These are phyloP conservation scores for Hypomecis atomaria DNA, from an alignment of 2,888 invertebrate species.

Conservation along the genomic window DNA sequence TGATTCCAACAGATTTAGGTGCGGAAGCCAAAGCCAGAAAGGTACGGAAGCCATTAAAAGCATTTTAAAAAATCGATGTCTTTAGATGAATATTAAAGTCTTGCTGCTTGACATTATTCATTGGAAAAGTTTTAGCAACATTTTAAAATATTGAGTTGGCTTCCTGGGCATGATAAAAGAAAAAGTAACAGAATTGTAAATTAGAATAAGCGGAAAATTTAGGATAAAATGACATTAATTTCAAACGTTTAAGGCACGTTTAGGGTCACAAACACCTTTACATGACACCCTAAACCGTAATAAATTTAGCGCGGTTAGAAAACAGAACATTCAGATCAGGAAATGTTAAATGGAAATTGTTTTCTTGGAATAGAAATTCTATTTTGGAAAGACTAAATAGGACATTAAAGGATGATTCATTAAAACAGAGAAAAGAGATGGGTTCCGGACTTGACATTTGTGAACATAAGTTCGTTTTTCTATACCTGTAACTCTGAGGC, in stretches of 20 bases:
- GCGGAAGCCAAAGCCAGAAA: no score
- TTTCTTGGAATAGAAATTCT: background rate
- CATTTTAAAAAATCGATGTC: background rate
- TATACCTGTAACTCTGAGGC: no score
- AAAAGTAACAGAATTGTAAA: background rate
- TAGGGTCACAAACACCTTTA: background rate
- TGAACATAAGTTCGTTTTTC: no score
- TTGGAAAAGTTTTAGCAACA: conserved; percentile 13
- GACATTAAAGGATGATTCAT: no score
- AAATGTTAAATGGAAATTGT: background rate
- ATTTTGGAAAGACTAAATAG: background rate
- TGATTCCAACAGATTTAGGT: no score
- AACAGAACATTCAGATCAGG: conserved; percentile 3
- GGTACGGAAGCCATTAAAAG: conserved; percentile 1
- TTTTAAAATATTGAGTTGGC: background rate
- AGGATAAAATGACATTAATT: background rate
- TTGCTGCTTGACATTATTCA: conserved; percentile 8
- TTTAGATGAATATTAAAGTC: conserved; percentile 4
- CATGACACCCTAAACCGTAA: background rate
- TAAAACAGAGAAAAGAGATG: no score
- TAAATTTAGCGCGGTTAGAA: conserved; percentile 6
- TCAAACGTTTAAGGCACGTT: background rate
- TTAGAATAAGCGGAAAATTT: background rate
- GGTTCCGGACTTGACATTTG: no score
- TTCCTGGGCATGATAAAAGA: background rate